phyloP scores from a whole-genome alignment of 2,113 vertebrate genomes.

The Alligator mississippiensis region DNA sequence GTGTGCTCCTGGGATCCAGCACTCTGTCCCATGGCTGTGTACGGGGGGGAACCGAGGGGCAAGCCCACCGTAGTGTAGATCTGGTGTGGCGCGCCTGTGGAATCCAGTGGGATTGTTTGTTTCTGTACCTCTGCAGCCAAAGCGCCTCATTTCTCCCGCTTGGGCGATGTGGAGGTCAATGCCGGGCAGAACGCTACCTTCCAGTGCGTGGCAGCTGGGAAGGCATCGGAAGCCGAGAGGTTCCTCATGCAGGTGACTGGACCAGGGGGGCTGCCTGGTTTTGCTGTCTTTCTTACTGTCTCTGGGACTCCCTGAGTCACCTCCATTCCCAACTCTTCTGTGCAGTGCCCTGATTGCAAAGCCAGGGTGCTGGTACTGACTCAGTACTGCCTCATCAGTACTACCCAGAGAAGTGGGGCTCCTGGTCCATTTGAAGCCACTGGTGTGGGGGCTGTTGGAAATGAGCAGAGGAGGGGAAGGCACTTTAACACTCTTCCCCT shows the following conservation, averaged over 20 bases:
- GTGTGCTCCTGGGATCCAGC: background rate
- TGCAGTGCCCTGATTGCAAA: no score
- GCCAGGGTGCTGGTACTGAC: background rate
- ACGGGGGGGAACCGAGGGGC: background rate
- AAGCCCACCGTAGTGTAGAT: no score
- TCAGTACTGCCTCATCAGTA: background rate
- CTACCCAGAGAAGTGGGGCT: background rate
- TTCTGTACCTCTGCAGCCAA: slow-evolving; percentile 82
- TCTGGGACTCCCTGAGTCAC: background rate
- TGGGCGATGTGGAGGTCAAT: slow-evolving; percentile 96
- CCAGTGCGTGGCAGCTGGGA: slow-evolving; percentile 93
- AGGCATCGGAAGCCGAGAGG: slow-evolving; percentile 86
- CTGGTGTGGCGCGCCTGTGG: background rate
- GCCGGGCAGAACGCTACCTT: slow-evolving; percentile 96
- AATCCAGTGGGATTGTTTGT: background rate
- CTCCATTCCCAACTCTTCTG: no score
- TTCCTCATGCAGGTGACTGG: slow-evolving; percentile 94
- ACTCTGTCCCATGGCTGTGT: background rate
- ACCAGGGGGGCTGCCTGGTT: background rate
- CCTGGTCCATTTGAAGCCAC: no score
- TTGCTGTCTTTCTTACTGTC: background rate
- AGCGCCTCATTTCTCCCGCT: slow-evolving; percentile 94
- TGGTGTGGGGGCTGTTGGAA: background rate
- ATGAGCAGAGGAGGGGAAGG: background rate
- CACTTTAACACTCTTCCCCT: background rate